phyloP scores from a whole-genome alignment of 2,113 vertebrate species.

The Ctenomys sociabilis region DNA sequence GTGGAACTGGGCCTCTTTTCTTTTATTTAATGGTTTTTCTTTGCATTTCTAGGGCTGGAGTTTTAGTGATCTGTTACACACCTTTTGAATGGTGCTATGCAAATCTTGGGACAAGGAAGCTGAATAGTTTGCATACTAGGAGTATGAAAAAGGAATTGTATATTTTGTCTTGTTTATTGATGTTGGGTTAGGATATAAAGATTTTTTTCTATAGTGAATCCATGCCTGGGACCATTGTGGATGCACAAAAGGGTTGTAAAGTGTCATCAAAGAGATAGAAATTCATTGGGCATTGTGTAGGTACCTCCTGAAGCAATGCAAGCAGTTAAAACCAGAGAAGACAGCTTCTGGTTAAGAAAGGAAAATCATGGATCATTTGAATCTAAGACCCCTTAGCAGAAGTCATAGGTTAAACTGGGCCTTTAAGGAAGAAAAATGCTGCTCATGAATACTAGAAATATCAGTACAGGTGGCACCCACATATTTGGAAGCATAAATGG shows the following conservation, averaged over 20 bases:
- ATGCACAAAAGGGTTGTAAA: neutral
- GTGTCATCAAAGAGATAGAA: neutral
- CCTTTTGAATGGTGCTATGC: neutral
- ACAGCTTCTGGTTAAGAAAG: neutral
- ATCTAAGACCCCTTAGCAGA: neutral
- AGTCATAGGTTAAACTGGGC: neutral
- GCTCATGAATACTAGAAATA: neutral
- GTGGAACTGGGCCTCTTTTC: neutral
- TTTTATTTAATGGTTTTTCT: neutral
- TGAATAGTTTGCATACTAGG: neutral
- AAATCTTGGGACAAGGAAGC: neutral
- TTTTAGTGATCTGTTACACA: neutral
- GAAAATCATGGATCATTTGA: constrained; percentile 4
- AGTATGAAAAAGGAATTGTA: neutral
- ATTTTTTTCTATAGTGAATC: neutral
- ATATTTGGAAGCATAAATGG: neutral
- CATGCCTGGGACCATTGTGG: neutral
- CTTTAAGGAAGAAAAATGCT: neutral
- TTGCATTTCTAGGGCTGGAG: neutral
- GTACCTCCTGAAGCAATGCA: neutral
- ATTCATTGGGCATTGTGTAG: neutral
- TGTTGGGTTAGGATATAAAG: neutral
- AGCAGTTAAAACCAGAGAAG: neutral
- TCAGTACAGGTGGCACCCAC: neutral
- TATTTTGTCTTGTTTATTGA: neutral